These are phyloP conservation scores for Lasioglossum vierecki DNA, from an alignment of 2,888 invertebrate genomes.

Conservation along the genomic window DNA sequence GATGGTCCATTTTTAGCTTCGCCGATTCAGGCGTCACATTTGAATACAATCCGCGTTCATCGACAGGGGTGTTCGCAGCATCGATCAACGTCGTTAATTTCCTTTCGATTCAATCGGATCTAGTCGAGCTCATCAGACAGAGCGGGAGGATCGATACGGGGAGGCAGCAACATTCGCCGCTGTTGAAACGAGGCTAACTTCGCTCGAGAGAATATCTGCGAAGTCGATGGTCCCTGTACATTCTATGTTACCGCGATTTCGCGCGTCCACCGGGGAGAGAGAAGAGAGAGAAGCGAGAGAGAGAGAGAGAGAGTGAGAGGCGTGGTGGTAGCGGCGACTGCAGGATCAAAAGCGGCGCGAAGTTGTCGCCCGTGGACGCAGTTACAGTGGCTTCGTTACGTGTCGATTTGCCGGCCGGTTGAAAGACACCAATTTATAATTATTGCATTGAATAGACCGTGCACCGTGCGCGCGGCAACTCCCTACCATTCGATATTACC, in stretches of 20 bases:
- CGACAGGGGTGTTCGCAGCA: conserved; percentile 21
- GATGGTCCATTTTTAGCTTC: not conserved
- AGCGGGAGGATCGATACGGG: conserved; percentile 40
- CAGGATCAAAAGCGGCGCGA: conserved; percentile 59
- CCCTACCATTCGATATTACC: conserved; percentile 79
- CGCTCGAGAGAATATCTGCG: conserved; percentile 34
- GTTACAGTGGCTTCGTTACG: conserved; percentile 78
- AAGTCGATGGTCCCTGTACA: conserved; percentile 27
- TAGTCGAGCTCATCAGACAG: conserved; percentile 51
- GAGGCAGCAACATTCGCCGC: conserved; percentile 40
- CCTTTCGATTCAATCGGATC: conserved; percentile 59
- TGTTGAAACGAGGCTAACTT: conserved; percentile 37
- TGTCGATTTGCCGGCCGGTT: conserved; percentile 76
- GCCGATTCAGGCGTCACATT: conserved; percentile 26
- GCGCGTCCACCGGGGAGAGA: conserved; percentile 25
- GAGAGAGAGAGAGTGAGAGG: not conserved
- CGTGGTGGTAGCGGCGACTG: not conserved
- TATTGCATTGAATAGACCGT: conserved; percentile 76
- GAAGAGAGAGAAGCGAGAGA: not conserved
- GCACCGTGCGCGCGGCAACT: conserved; percentile 68
- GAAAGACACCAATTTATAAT: conserved; percentile 82
- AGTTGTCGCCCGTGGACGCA: conserved; percentile 84
- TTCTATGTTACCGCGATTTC: conserved; percentile 44
- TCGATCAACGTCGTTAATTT: conserved; percentile 56
- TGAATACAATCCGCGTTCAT: conserved; percentile 1